These are phyloP conservation scores for Ailurus styani DNA, from an alignment of 2,113 vertebrate genomes.

Conservation along the genomic window DNA sequence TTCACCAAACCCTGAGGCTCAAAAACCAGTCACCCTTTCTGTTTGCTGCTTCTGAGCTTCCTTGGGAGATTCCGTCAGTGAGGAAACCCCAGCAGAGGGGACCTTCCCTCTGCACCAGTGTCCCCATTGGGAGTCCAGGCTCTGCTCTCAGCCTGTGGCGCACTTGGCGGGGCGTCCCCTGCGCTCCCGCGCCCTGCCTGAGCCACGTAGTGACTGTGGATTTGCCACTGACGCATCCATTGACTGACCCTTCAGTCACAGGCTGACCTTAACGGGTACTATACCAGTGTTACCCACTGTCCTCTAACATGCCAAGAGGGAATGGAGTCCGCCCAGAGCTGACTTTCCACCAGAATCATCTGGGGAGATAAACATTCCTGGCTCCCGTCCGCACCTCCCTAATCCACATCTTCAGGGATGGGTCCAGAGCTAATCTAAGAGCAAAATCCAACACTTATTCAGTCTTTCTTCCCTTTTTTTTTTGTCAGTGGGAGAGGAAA, in stretches of 20 bases:
- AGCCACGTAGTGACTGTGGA: neutral
- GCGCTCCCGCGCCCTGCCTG: neutral
- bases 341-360: neutral
- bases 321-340: neutral
- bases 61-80: neutral
- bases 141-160: neutral
- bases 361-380: neutral
- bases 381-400: neutral
- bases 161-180: too few relatives aligned
- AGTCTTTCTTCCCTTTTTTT: neutral
- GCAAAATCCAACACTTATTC: neutral
- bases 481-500: neutral
- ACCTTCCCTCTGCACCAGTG: neutral
- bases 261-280: neutral
- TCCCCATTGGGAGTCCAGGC: neutral
- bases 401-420: neutral
- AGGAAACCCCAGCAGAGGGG: neutral
- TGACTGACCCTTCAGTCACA: neutral
- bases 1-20: neutral
- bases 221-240: neutral
- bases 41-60: neutral
- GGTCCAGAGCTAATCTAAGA: neutral
- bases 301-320: neutral
- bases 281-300: neutral
- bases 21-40: neutral